A percentile compares a stretch with the other conserved stretches of the same genome.
Conservation (phyloP, 2,797 vertebrate genomes). For the Platalea minor region DNA sequence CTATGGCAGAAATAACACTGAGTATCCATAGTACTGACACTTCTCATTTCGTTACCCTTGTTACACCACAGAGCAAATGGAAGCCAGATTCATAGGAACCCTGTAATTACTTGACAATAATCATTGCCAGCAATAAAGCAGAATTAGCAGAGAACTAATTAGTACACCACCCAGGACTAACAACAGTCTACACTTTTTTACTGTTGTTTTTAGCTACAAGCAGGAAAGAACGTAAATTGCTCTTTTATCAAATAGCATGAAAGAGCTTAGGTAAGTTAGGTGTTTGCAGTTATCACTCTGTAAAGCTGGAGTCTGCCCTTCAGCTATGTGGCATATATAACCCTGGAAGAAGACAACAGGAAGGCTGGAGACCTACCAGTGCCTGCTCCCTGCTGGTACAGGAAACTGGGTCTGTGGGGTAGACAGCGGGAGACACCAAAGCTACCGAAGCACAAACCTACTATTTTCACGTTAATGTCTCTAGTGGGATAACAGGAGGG, state of each 20-base stretch:
- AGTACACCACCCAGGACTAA: neutral
- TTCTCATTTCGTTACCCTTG: slow-evolving; percentile 8
- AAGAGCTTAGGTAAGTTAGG: neutral
- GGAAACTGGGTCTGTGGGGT: neutral
- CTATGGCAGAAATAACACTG: neutral
- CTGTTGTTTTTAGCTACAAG: slow-evolving; percentile 32
- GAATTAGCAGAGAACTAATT: slow-evolving; percentile 39
- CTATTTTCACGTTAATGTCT: neutral
- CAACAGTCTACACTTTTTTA: neutral
- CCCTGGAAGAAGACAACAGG: neutral
- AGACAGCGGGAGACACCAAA: neutral
- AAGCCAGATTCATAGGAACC: neutral
- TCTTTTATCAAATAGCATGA: neutral
- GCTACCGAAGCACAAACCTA: neutral
- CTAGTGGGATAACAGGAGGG: neutral
- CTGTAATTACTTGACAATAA: slow-evolving; percentile 24
- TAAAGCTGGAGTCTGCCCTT: neutral
- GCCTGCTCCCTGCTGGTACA: neutral
- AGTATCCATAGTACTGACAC: neutral
- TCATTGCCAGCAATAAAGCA: slow-evolving; percentile 7
- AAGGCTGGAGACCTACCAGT: neutral
- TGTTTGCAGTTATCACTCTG: neutral
- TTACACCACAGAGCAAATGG: neutral
- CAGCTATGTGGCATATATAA: neutral
- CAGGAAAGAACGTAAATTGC: neutral